phyloP scores from a whole-genome alignment of 1,140 invertebrate genomes.

The Microvelia longipes region DNA sequence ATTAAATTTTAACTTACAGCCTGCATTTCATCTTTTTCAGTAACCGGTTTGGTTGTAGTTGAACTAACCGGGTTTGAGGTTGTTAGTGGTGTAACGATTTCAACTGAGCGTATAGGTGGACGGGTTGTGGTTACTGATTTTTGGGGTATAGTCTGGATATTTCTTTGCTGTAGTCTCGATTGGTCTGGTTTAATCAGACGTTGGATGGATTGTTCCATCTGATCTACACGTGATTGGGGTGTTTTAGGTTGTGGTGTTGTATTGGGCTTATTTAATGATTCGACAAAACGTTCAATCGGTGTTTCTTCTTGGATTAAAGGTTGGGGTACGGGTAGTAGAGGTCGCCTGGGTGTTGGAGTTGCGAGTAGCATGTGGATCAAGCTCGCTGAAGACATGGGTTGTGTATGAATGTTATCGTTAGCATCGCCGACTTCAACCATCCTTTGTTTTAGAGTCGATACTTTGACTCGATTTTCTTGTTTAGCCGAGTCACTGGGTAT shows the following conservation, averaged over 20 bases:
- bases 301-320: background rate
- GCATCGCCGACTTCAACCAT: background rate
- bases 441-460: background rate
- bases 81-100: background rate
- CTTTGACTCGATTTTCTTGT: background rate
- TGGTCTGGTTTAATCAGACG: too few species aligned
- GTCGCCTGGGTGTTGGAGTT: background rate
- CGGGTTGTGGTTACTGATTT: background rate
- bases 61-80: background rate
- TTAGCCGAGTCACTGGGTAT: background rate
- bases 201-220: too few species aligned
- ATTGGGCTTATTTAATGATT: too few species aligned
- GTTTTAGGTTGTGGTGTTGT: too few species aligned
- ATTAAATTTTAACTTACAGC: background rate
- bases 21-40: slow-evolving; percentile 1
- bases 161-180: too few species aligned
- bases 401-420: background rate
- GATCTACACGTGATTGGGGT: too few species aligned
- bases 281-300: too few species aligned
- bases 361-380: background rate
- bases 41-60: background rate
- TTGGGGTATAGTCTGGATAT: background rate
- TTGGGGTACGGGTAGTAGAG: background rate
- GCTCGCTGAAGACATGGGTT: background rate
- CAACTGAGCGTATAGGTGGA: background rate